Evolutionary conservation across 2,888 invertebrate species (phyloP).

Genomic region (Melanchra persicariae): DNA sequence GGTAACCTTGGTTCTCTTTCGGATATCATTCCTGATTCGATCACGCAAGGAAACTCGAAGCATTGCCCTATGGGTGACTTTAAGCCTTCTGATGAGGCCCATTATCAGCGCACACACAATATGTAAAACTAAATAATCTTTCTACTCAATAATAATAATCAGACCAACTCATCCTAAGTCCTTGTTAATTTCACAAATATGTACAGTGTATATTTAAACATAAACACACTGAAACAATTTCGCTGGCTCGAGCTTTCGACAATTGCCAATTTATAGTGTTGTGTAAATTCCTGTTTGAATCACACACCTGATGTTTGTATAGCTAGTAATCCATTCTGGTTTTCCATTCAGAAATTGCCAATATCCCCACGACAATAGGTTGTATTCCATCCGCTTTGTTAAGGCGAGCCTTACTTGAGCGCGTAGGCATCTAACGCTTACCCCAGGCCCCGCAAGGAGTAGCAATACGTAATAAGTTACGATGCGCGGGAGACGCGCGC

Average conservation of each 20-base stretch:
- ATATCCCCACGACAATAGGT: not conserved
- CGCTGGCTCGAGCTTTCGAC: not conserved
- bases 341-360: not conserved
- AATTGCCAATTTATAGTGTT: slow-evolving; percentile 11
- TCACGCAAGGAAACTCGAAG: no score
- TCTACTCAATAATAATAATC: not conserved
- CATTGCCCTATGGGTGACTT: no score
- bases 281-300: slow-evolving; percentile 8
- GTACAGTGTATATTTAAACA: not conserved
- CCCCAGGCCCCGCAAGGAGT: no score
- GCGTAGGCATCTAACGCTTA: no score
- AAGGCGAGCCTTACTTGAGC: no score
- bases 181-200: not conserved
- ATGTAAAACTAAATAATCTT: not conserved
- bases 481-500: no score
- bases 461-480: no score
- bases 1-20: no score
- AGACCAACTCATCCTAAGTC: not conserved
- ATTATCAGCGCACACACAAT: no score
- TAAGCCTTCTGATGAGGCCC: no score
- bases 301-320: slow-evolving; percentile 5
- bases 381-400: not conserved
- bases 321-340: slow-evolving; percentile 5
- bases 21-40: no score
- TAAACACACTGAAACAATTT: slow-evolving; percentile 8